Evolutionary conservation across 1,140 invertebrate species (phyloP).

Genomic region (Drosophila watanabei): DNA sequence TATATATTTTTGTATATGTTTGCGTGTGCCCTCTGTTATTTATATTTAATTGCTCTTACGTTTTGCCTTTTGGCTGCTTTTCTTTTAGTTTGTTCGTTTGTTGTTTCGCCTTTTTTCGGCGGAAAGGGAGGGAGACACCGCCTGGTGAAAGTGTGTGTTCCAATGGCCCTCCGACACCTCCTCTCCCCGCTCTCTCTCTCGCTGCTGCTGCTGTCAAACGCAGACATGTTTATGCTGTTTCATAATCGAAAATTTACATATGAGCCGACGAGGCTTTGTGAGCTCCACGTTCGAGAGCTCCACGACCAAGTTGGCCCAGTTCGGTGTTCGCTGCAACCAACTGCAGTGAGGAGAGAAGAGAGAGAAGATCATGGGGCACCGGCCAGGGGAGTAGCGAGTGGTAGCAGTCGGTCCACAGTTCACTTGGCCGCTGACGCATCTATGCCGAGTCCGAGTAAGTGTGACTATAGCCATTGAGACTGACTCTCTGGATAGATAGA

Average conservation of each 20-base stretch:
- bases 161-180: background rate
- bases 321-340: conserved; percentile 37
- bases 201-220: conserved; percentile 40
- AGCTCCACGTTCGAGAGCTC: conserved; percentile 20
- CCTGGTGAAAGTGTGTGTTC: conserved; percentile 69
- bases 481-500: conserved; percentile 6
- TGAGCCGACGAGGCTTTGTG: conserved; percentile 36
- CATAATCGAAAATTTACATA: conserved; percentile 82
- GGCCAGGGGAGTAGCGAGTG: conserved; percentile 38
- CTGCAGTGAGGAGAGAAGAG: conserved; percentile 4
- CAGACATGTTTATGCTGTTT: conserved; percentile 70
- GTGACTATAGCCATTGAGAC: background rate
- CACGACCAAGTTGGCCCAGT: conserved; percentile 40
- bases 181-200: background rate
- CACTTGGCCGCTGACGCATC: conserved; percentile 49
- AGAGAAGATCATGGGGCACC: background rate
- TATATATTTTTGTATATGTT: background rate
- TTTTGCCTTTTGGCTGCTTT: conserved; percentile 55
- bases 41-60: conserved; percentile 74
- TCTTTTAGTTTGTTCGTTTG: conserved; percentile 57
- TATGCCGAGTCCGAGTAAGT: background rate
- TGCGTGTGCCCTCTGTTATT: conserved; percentile 19
- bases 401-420: conserved; percentile 15
- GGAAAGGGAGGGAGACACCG: conserved; percentile 35
- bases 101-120: conserved; percentile 65